A percentile compares a stretch with the other conserved stretches of the same genome.
Conservation (phyloP, 2,888 invertebrate genomes). For the Ennomos erosarius region DNA sequence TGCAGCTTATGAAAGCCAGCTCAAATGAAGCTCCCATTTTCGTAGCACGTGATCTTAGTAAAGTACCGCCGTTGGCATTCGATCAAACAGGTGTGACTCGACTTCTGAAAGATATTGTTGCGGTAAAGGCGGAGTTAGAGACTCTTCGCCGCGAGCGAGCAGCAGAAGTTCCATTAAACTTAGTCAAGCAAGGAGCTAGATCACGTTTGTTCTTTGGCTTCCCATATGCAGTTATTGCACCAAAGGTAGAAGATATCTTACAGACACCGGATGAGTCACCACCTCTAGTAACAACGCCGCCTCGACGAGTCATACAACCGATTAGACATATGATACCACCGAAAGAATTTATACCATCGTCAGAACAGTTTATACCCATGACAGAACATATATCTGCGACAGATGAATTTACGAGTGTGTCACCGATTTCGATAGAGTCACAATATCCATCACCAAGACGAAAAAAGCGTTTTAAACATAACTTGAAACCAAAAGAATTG, state of each 20-base stretch:
- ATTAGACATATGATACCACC: not conserved
- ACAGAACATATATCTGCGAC: not conserved
- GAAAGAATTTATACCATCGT: constrained; percentile 2
- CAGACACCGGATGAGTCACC: constrained; percentile 8
- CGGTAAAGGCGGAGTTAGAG: constrained; percentile 23
- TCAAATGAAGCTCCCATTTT: constrained; percentile 13
- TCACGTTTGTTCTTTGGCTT: constrained; percentile 8
- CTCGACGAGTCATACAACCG: not conserved
- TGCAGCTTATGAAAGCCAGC: constrained; percentile 7
- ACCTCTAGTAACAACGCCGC: constrained; percentile 5
- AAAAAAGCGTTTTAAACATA: constrained; percentile 20
- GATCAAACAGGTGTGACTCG: constrained; percentile 27
- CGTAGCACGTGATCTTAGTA: constrained; percentile 26
- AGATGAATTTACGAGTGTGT: not conserved
- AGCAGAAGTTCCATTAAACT: constrained; percentile 6
- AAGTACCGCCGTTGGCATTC: constrained; percentile 26
- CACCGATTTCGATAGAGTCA: constrained; percentile 3
- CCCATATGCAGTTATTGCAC: constrained; percentile 12
- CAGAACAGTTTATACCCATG: constrained; percentile 6
- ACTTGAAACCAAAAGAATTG: constrained; percentile 27
- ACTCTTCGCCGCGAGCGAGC: constrained; percentile 10
- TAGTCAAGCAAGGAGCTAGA: constrained; percentile 3
- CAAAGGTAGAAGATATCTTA: constrained; percentile 5
- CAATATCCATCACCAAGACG: constrained; percentile 8
- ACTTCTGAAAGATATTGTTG: constrained; percentile 22